Evolutionary conservation across 2,113 vertebrate species (phyloP), one percentile per base, ranked within the genome.

Genomic region (Phylloscopus trochilus): DNA sequence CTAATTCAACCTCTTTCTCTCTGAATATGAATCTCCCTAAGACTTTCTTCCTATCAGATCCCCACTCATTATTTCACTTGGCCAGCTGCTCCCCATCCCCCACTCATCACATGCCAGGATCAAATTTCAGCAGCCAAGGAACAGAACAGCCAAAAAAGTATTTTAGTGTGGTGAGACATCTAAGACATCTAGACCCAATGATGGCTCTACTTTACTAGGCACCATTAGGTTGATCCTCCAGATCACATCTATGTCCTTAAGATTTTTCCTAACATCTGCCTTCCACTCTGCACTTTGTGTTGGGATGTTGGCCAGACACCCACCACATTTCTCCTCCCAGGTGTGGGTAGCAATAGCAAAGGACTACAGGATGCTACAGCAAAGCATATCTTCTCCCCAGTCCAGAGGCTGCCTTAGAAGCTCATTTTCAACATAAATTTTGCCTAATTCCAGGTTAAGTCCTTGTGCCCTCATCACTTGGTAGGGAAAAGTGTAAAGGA

Each of bases 51-150:
- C 24, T 41, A 20, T 52, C 41, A n/a, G 5, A 8, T n/a, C 33
- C 18, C 47, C 47, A 28, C 20, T 30, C 24, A 67, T 18, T 22
- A 41, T 60, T 83, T 64, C 37, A 41, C 16, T 46, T 74, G 22
- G 26, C 9, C 66, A 79, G 24, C 20, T 64, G 35, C 31, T 79
- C 24, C 21, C 10, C 4, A 1, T 21, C 6, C 41, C 28, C 51
- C 22, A 33, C 14, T 35, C 8, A 60, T 26, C 33, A 33, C 0
- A 0, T 28, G 22, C 33, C 16, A 53, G 78, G 75, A 77, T 68
- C 11, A 49, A 53, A 72, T 73, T 77, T 58, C 27, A 77, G 69
- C 43, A 84, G 58, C 15, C 2, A 2, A 10, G n/a, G 64, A 77
- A 77, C 20, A 28, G 14, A 66, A 22, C 14, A n/a, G 58, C 23